A percentile compares a stretch with the other conserved stretches of the same genome.
phyloP scores from a whole-genome alignment of 2,888 invertebrate species.

The Blastobasis adustella region DNA sequence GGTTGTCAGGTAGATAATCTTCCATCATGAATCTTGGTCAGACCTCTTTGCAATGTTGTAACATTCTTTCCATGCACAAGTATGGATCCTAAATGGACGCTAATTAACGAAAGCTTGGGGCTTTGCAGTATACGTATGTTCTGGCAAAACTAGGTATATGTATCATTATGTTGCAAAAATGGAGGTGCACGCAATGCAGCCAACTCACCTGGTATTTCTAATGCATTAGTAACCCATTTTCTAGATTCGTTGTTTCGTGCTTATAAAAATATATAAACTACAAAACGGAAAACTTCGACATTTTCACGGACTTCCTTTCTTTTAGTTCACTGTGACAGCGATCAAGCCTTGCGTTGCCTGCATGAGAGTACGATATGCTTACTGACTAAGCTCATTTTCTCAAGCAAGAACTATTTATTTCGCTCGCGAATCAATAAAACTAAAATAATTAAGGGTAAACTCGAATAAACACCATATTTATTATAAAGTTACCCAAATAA shows the following conservation, averaged over 20 bases:
- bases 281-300: constrained; percentile 22
- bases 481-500: constrained; percentile 21
- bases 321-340: constrained; percentile 21
- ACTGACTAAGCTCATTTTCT: constrained; percentile 20
- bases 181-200: no score
- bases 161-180: no score
- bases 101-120: no score
- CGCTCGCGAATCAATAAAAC: constrained; percentile 18
- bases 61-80: no score
- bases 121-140: no score
- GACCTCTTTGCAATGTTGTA: no score
- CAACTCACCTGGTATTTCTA: constrained; percentile 19
- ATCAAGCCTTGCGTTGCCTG: constrained; percentile 23
- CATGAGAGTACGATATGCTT: constrained; percentile 20
- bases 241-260: constrained; percentile 15
- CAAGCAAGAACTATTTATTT: constrained; percentile 9
- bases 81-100: no score
- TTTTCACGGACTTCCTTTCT: constrained; percentile 21
- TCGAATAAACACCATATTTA: constrained; percentile 11
- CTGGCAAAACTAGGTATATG: no score
- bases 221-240: constrained; percentile 28
- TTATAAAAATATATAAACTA: constrained; percentile 21
- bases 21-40: no score
- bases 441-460: constrained; percentile 13
- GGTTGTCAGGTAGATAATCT: no score